Percentiles rank a stretch among this genome's conserved stretches.
These are phyloP conservation scores for Trachelus iudaicus DNA, from an alignment of 2,888 invertebrate species.

Conservation along the genomic window DNA sequence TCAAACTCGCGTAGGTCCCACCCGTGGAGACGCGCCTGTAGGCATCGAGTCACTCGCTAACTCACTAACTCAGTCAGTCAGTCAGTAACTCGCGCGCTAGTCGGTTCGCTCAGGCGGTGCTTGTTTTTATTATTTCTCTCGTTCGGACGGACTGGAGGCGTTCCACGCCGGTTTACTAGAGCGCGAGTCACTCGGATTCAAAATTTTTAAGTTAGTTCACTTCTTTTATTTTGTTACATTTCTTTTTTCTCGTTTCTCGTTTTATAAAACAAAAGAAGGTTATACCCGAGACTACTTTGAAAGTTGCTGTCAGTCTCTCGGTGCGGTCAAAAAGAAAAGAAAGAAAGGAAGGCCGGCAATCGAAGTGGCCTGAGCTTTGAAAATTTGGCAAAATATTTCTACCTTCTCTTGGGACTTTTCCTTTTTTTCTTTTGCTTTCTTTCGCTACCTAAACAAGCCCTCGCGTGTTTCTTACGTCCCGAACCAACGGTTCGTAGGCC, in stretches of 20 bases:
- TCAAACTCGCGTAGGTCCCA: background rate
- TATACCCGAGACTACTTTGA: background rate
- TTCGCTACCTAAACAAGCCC: background rate
- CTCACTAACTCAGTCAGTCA: background rate
- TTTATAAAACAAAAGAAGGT: background rate
- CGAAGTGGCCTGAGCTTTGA: background rate
- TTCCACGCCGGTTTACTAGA: background rate
- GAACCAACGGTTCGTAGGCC: background rate
- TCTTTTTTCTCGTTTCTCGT: background rate
- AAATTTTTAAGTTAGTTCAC: background rate
- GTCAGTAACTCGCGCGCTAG: conserved; percentile 5
- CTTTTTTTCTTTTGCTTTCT: background rate
- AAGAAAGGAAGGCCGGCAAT: background rate
- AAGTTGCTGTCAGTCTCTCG: background rate
- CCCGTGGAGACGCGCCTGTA: background rate
- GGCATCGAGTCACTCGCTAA: background rate
- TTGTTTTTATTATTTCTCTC: background rate
- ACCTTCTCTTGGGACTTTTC: background rate
- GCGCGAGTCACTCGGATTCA: conserved; percentile 3
- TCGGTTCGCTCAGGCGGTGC: background rate
- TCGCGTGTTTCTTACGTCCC: background rate
- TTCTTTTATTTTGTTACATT: background rate
- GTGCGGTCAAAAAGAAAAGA: background rate
- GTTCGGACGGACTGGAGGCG: background rate
- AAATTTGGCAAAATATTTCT: background rate